Evolutionary conservation across 1,140 invertebrate genomes (phyloP), one percentile per base, ranked within the genome.

Genomic region (Zaprionus kolodkinae): DNA sequence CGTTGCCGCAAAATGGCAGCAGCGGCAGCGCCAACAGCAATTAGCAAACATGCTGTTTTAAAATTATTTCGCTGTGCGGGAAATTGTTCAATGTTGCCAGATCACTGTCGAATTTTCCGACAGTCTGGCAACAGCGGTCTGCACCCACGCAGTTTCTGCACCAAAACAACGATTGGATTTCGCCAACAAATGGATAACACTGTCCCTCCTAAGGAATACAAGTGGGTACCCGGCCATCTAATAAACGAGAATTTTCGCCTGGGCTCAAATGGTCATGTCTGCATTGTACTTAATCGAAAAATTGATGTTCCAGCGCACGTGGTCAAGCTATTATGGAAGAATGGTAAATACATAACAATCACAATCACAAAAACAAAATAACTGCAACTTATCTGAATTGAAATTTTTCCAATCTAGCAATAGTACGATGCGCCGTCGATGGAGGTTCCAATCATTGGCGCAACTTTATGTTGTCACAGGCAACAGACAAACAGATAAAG

Each of bases 371-470:
- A 63, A 50, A 50, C 27, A 52, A 68, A 21, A 21, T 12, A 6
- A 30, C 27, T 30, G 35, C 25, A 13, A 27, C 63, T 43, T 40
- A 63, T 35, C 33, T 1, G 5, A 35, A 55, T 2, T 45, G 27
- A 7, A 9, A 15, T 45, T 45, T 71, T 21, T 11, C 12, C 77
- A 86, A 93, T 11, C 69, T n/a, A 96, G 96, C 96, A 45, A 90
- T 91, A 69, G 76, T 96, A 25, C 94, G 94, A 77, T 92, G 96
- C 33, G 95, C 95, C 45, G 95, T 97, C 0, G 96, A 97, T 91
- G 96, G 96, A 45, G 96, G 96, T 33, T 95, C 96, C 3, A 93
- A 94, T 73, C 92, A 93, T 67, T 97, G 96, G 96, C 89, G 95
- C 10, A 76, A 93, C 35, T 96, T 94, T 90, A 66, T 96, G 27